Evolutionary conservation across 2,113 vertebrate species (phyloP).

Genomic region (Struthidea cinerea): DNA sequence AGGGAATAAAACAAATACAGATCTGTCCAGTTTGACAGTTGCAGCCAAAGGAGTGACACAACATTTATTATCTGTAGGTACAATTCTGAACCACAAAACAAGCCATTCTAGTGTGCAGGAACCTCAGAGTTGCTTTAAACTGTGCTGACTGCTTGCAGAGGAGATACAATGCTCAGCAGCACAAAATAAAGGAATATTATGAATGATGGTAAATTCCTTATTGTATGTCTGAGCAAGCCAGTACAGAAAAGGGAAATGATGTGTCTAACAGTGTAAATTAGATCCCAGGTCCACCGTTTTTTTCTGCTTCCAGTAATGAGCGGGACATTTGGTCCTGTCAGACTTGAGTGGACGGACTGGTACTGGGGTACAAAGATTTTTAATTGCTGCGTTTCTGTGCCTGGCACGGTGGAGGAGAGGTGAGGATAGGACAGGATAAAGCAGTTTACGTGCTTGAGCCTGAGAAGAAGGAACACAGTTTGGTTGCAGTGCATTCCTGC

Average conservation of each 20-base stretch:
- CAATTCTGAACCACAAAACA: neutral
- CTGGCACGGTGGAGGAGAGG: neutral
- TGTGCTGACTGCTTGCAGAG: neutral
- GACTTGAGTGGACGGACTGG: neutral
- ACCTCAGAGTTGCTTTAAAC: neutral
- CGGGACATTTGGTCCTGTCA: neutral
- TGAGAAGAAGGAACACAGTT: neutral
- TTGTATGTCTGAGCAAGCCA: neutral
- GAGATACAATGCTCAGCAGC: neutral
- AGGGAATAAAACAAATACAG: neutral
- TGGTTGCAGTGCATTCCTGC: neutral
- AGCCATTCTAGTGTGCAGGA: neutral
- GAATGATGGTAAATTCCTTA: neutral
- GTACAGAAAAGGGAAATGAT: neutral
- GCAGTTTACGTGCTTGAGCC: neutral
- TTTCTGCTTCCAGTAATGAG: neutral
- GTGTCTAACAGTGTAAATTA: neutral
- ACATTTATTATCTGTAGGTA: neutral
- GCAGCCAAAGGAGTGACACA: neutral
- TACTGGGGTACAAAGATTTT: neutral
- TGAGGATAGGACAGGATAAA: neutral
- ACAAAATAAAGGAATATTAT: neutral
- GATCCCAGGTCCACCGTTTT: neutral
- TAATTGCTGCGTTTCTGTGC: neutral
- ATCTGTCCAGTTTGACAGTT: neutral